Conservation (phyloP, 2,797 vertebrate genomes). For the Lemur catta region DNA sequence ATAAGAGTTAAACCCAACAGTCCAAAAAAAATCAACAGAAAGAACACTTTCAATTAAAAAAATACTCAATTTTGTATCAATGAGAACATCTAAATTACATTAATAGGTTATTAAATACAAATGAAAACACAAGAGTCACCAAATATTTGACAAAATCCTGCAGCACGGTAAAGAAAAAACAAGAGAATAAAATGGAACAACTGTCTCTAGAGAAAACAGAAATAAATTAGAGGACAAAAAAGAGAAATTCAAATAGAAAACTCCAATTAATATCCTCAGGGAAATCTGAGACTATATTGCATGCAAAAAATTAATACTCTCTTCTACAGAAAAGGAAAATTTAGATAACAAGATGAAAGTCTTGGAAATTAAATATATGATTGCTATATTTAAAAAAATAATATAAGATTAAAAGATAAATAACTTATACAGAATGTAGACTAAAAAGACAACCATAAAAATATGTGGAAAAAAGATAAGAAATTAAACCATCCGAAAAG, state of each 20-base stretch:
- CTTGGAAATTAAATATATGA: neutral
- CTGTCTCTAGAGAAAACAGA: neutral
- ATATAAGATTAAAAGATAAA: conserved; percentile 20
- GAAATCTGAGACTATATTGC: neutral
- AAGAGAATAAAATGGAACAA: conserved; percentile 34
- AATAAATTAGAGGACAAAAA: neutral
- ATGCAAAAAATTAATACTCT: neutral
- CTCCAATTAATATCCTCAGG: neutral
- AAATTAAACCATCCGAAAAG: neutral
- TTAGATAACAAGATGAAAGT: neutral
- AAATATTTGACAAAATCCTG: neutral
- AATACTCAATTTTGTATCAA: neutral
- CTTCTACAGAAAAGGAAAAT: neutral
- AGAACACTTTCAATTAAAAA: conserved; percentile 1
- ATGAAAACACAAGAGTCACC: neutral
- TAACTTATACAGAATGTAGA: neutral
- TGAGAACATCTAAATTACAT: conserved; percentile 30
- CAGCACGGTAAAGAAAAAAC: neutral
- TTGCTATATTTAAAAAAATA: neutral
- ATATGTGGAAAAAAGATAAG: neutral
- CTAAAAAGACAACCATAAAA: neutral
- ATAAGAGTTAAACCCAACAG: neutral
- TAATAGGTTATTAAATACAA: conserved; percentile 15
- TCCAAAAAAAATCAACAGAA: conserved; percentile 13
- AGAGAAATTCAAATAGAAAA: conserved; percentile 12